Evolutionary conservation across 2,888 invertebrate species (phyloP).

Genomic region (Macrosoma leucophasiata): DNA sequence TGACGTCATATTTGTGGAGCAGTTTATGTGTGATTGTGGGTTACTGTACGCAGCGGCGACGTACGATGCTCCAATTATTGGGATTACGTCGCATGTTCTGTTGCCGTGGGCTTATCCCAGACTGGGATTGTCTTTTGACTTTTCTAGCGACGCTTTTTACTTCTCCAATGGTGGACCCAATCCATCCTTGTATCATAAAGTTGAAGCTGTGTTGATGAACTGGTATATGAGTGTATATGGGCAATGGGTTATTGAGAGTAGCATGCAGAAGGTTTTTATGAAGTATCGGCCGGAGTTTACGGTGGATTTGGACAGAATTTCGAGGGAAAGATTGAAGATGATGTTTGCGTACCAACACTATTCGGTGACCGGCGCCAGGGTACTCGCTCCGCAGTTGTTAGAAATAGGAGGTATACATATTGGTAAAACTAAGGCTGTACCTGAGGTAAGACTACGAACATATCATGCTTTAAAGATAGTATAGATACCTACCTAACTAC

Average conservation of each 20-base stretch:
- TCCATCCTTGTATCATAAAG: constrained; percentile 38
- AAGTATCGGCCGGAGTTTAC: constrained; percentile 53
- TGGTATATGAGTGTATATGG: constrained; percentile 32
- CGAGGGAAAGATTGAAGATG: constrained; percentile 62
- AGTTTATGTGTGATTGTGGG: constrained; percentile 62
- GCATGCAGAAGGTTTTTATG: constrained; percentile 45
- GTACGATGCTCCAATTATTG: constrained; percentile 66
- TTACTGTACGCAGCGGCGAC: constrained; percentile 48
- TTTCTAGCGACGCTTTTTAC: constrained; percentile 61
- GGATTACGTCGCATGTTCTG: constrained; percentile 65
- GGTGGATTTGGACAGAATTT: constrained; percentile 62
- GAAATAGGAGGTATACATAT: constrained; percentile 77
- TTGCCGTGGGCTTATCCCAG: constrained; percentile 63
- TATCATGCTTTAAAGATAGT: no score
- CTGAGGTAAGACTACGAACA: constrained; percentile 42
- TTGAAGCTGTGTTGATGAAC: constrained; percentile 38
- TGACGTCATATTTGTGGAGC: constrained; percentile 65
- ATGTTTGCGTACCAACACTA: constrained; percentile 78
- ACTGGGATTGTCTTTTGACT: constrained; percentile 64
- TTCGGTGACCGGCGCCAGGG: constrained; percentile 70
- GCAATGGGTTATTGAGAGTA: constrained; percentile 40
- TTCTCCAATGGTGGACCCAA: constrained; percentile 48
- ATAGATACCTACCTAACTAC: neutral
- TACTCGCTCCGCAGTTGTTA: constrained; percentile 70
- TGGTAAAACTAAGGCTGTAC: constrained; percentile 35